Conservation (phyloP, 2,797 vertebrate genomes). For the Numenius phaeopus region DNA sequence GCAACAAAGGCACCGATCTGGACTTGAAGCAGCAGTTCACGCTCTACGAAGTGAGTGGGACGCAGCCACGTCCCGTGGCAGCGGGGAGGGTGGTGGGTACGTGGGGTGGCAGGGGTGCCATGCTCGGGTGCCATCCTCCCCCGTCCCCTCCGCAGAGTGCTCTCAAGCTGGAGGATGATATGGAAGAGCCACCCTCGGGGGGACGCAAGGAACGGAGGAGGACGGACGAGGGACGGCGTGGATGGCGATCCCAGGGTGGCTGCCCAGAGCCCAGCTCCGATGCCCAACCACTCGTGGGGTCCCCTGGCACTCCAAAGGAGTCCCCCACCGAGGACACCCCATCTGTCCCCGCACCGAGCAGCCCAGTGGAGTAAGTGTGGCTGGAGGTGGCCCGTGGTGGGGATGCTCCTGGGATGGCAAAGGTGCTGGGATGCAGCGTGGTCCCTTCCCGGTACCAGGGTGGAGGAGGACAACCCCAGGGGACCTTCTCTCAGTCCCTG, state of each 20-base stretch:
- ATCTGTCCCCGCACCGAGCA: accelerated
- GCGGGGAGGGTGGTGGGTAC: background rate
- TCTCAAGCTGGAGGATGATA: conserved; percentile 84
- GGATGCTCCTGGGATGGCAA: background rate
- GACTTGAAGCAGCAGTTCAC: conserved; percentile 89
- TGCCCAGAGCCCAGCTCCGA: background rate
- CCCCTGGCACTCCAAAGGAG: background rate
- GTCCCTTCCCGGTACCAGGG: background rate
- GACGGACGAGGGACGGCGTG: conserved; percentile 75
- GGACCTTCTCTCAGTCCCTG: background rate
- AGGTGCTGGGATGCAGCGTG: background rate
- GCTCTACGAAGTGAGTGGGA: conserved; percentile 86
- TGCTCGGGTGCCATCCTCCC: accelerated
- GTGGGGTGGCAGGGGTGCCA: background rate
- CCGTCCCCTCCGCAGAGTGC: conserved; percentile 69
- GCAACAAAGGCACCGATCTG: conserved; percentile 80
- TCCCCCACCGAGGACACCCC: background rate
- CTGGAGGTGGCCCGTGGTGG: background rate
- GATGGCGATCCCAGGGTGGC: conserved; percentile 65
- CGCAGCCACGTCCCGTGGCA: background rate
- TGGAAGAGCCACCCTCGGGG: conserved; percentile 64
- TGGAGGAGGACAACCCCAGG: background rate
- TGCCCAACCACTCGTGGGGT: background rate
- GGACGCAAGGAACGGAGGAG: conserved; percentile 78
- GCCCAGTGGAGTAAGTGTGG: conserved; percentile 5